Conservation (phyloP, 2,113 vertebrate species). For the Apeltes quadracus region DNA sequence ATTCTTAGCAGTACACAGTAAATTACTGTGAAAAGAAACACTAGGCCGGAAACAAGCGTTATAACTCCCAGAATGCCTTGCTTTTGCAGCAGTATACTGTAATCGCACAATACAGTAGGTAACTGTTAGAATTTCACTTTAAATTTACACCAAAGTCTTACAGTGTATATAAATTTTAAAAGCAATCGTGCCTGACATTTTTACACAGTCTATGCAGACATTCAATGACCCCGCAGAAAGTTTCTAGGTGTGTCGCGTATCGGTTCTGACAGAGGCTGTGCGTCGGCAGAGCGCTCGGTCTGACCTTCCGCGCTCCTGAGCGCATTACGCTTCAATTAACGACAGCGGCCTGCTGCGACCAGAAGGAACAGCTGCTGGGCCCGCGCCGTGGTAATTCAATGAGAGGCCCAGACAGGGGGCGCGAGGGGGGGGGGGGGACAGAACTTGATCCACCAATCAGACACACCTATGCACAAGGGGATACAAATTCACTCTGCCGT, state of each 20-base stretch:
- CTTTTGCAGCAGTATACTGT: too few relatives aligned
- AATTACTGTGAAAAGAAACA: too few relatives aligned
- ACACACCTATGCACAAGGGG: constrained; percentile 72
- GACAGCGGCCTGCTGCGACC: constrained; percentile 82
- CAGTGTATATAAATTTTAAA: too few relatives aligned
- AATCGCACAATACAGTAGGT: too few relatives aligned
- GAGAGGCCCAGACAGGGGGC: constrained; percentile 80
- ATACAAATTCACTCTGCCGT: constrained; percentile 79
- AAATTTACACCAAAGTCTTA: too few relatives aligned
- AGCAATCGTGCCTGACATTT: not conserved
- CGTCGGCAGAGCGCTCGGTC: constrained; percentile 80
- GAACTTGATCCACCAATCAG: constrained; percentile 82
- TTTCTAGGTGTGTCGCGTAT: constrained; percentile 54
- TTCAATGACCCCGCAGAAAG: constrained; percentile 11
- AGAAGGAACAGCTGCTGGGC: constrained; percentile 89
- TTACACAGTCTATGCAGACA: not conserved
- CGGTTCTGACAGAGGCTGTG: constrained; percentile 75
- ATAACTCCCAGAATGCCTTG: too few relatives aligned
- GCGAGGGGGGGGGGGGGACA: constrained; percentile 65
- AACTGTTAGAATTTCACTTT: too few relatives aligned
- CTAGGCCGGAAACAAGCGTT: too few relatives aligned
- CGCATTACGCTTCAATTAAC: constrained; percentile 94
- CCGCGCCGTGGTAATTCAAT: constrained; percentile 92
- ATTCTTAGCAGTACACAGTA: too few relatives aligned
- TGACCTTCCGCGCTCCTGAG: constrained; percentile 89